phyloP scores from a whole-genome alignment of 2,113 vertebrate genomes.

The Mesocricetus auratus region DNA sequence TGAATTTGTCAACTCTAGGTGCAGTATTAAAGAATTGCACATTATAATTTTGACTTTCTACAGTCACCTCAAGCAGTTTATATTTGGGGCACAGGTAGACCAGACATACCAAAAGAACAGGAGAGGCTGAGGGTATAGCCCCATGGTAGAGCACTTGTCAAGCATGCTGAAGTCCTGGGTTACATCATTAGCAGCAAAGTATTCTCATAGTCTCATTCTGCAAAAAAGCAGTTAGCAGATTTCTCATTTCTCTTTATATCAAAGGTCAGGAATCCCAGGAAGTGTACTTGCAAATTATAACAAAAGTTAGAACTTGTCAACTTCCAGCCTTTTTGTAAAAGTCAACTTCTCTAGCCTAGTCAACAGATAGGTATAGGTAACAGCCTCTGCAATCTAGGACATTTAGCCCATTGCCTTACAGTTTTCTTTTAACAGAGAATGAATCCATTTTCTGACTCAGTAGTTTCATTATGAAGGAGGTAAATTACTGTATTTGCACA shows the following conservation, averaged over 20 bases:
- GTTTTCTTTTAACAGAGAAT: slow-evolving; percentile 43
- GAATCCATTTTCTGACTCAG: slow-evolving; percentile 31
- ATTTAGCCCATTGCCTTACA: neutral
- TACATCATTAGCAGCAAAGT: neutral
- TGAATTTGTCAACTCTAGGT: neutral
- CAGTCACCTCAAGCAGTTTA: neutral
- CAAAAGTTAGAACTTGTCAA: neutral
- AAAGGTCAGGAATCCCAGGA: neutral
- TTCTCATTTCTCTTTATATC: neutral
- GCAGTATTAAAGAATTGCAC: neutral
- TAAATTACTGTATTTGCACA: neutral
- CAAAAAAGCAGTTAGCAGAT: neutral
- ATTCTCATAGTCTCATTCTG: neutral
- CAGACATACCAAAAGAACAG: neutral
- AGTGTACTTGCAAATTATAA: too few relatives aligned
- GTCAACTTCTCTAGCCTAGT: neutral
- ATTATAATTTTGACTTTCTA: neutral
- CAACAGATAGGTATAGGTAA: neutral
- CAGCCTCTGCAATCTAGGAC: neutral
- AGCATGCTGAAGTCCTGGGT: neutral
- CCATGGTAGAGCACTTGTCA: neutral
- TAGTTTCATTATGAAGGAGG: slow-evolving; percentile 21
- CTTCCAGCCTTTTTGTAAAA: neutral
- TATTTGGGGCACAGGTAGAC: neutral
- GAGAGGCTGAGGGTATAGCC: neutral